phyloP scores from a whole-genome alignment of 2,797 vertebrate genomes.

The Sebastiscus tertius region DNA sequence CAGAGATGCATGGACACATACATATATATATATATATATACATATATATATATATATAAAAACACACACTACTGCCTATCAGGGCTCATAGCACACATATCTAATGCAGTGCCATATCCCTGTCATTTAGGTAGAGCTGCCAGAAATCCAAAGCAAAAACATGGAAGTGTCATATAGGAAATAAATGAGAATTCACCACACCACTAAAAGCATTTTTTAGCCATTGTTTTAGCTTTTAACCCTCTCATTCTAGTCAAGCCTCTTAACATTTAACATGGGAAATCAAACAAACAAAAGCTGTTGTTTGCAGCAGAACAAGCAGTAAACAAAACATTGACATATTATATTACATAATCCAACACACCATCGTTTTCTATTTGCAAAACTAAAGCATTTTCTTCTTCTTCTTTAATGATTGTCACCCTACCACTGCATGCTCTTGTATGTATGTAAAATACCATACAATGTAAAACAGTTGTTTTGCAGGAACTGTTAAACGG shows the following conservation, averaged over 20 bases:
- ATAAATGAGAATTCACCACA: not conserved
- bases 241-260: not conserved
- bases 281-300: not conserved
- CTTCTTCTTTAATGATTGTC: not conserved
- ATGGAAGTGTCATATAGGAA: not conserved
- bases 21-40: not conserved
- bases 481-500: too few species aligned
- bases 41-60: too few species aligned
- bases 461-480: not conserved
- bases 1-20: not conserved
- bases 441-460: not conserved
- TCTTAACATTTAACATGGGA: not conserved
- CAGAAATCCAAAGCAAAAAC: not conserved
- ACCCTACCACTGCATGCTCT: too few species aligned
- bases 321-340: too few species aligned
- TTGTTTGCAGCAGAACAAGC: too few species aligned
- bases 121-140: not conserved
- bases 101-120: not conserved
- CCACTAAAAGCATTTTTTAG: not conserved
- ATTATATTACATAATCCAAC: too few species aligned
- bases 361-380: not conserved
- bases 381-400: not conserved
- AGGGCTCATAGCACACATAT: not conserved
- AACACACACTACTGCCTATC: not conserved
- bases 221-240: not conserved